A percentile compares a stretch with the other conserved stretches of the same genome.
Evolutionary conservation across 2,888 invertebrate species (phyloP).

Genomic region (Rhynchonema sp.): DNA sequence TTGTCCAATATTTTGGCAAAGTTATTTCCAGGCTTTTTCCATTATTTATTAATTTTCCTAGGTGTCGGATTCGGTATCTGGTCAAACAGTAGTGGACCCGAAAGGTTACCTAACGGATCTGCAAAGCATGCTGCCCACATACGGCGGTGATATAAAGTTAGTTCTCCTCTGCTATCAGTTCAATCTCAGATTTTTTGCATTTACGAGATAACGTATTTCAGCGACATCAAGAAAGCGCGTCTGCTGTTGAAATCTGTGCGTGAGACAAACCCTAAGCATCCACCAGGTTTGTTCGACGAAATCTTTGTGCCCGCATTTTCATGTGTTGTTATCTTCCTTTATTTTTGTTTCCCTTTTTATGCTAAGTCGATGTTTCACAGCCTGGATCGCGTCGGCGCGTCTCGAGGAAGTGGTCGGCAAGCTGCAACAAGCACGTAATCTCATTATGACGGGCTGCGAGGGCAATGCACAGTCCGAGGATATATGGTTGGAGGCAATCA

Average conservation of each 20-base stretch:
- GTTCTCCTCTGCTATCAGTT: background rate
- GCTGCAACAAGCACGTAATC: slow-evolving; percentile 40
- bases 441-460: slow-evolving; percentile 89
- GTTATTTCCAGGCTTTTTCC: background rate
- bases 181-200: background rate
- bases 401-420: slow-evolving; percentile 62
- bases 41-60: slow-evolving; percentile 5
- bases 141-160: slow-evolving; percentile 52
- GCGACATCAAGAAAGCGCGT: slow-evolving; percentile 43
- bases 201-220: no score
- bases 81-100: slow-evolving; percentile 97
- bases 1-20: background rate
- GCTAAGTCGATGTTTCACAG: slow-evolving; percentile 32
- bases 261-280: slow-evolving; percentile 91
- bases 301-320: no score
- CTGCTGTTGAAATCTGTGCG: slow-evolving; percentile 81
- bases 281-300: slow-evolving; percentile 46
- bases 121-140: slow-evolving; percentile 95
- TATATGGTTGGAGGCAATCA: slow-evolving; percentile 88
- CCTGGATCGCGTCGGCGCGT: slow-evolving; percentile 96
- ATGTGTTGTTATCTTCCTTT: no score
- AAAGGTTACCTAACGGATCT: slow-evolving; percentile 98
- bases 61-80: slow-evolving; percentile 75
- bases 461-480: slow-evolving; percentile 92
- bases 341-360: background rate